Base-by-base conservation (phyloP, 2,797 vertebrate genomes). In the Danio choprae region DNA sequence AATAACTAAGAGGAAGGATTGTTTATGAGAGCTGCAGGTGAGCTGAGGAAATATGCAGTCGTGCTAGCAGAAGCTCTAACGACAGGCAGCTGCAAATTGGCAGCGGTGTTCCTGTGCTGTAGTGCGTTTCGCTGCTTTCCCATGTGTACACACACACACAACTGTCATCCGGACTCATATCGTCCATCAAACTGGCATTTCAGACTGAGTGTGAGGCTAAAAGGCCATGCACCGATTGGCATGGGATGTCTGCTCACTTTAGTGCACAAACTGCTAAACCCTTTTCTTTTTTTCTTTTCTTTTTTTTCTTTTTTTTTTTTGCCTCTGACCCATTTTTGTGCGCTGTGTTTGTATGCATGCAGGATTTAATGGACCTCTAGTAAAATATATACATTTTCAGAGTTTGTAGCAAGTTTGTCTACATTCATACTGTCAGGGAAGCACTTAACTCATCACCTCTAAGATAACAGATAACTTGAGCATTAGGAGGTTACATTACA, bases 161-260 rank as follows among this genome's bases (percentile, higher is more conserved):
- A 92, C 92, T 92, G 92, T 94, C 92, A 92, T 89, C 84, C 72
- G 85, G 86, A 84, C 83, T 74, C 77, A 69, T 77, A 63, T 87
- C 84, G 86, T 90, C 89, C 86, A 84, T 94, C 93, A 93, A 92
- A 88, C 91, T 92, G 91, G 87, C 92, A 89, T 90, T 87, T 88
- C 86, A 90, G 92, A 91, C 92, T 88, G 90, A 86, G 86, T 81
- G 69, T 83, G 82, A 10, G 84, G 76, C 91, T 91, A 89, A 93
- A 91, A 92, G 91, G 90, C 91, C 90, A 90, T 90, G 93, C 90
- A 93, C 89, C 85, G 90, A 89, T 91, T 92, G 92, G 87, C 92
- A 87, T 88, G 81, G 88, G 86, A 89, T 91, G 88, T 87, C 89
- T 89, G 83, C 88, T 89, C 91, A 89, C 86, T 81, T 74, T 72